These are phyloP conservation scores for Thymelicus sylvestris DNA, from an alignment of 2,888 invertebrate genomes.

Conservation along the genomic window DNA sequence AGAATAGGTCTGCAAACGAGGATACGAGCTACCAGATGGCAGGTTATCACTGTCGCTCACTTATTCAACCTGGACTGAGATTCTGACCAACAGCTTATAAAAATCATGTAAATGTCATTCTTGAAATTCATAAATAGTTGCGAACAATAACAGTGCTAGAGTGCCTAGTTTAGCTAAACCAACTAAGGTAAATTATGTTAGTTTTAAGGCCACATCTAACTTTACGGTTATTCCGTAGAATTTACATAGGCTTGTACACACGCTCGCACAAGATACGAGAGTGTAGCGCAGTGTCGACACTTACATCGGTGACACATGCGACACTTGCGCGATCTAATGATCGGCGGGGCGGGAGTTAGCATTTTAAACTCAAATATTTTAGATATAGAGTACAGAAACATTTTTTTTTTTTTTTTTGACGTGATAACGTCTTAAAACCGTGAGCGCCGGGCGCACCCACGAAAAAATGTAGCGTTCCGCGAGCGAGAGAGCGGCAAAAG, in stretches of 20 bases:
- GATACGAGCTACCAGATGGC: too few species aligned
- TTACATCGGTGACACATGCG: slow-evolving; percentile 55
- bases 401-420: too few species aligned
- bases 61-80: too few species aligned
- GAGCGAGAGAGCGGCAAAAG: too few species aligned
- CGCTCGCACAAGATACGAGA: slow-evolving; percentile 39
- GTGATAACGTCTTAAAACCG: too few species aligned
- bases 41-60: too few species aligned
- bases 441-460: too few species aligned
- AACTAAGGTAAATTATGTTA: slow-evolving; percentile 19
- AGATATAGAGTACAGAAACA: too few species aligned
- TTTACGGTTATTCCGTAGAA: slow-evolving; percentile 34
- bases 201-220: slow-evolving; percentile 34
- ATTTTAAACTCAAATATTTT: background rate
- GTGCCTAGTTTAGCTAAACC: slow-evolving; percentile 8
- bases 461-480: too few species aligned
- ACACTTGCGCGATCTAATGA: slow-evolving; percentile 46
- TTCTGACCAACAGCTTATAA: too few species aligned
- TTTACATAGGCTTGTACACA: slow-evolving; percentile 36
- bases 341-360: background rate
- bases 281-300: slow-evolving; percentile 49
- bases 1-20: too few species aligned
- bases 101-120: background rate
- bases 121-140: background rate
- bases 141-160: background rate